A percentile compares a stretch with the other conserved stretches of the same genome.
phyloP scores from a whole-genome alignment of 2,113 vertebrate genomes.

The Crotalus helleri region DNA sequence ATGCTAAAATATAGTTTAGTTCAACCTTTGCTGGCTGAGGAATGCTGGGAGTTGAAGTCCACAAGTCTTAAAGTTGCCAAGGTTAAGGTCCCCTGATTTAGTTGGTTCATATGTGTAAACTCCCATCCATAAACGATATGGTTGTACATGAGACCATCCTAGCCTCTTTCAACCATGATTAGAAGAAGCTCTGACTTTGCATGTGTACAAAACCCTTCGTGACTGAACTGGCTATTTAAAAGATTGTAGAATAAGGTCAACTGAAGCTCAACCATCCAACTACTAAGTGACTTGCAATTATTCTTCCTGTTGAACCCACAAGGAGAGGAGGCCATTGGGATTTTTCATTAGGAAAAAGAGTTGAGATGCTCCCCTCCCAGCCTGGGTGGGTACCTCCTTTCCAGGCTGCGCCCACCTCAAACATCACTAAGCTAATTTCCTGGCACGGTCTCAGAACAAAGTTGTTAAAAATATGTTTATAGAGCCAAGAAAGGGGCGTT shows the following conservation, averaged over 20 bases:
- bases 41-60: too few relatives aligned
- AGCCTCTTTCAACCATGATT: neutral
- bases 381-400: neutral
- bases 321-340: neutral
- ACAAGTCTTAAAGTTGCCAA: too few relatives aligned
- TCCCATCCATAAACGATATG: neutral
- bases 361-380: neutral
- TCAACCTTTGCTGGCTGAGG: too few relatives aligned
- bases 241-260: neutral
- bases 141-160: neutral
- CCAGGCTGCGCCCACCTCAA: neutral
- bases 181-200: neutral
- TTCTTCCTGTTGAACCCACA: neutral
- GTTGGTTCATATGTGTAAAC: neutral
- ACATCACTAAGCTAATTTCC: neutral
- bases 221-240: neutral
- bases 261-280: neutral
- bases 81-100: too few relatives aligned
- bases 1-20: neutral
- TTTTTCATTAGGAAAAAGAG: neutral
- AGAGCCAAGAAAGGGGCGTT: neutral
- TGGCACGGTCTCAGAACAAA: neutral
- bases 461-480: neutral
- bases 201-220: neutral
- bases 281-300: neutral